These are phyloP conservation scores for Thalassoma bifasciatum DNA, from an alignment of 2,113 vertebrate genomes.

Conservation along the genomic window DNA sequence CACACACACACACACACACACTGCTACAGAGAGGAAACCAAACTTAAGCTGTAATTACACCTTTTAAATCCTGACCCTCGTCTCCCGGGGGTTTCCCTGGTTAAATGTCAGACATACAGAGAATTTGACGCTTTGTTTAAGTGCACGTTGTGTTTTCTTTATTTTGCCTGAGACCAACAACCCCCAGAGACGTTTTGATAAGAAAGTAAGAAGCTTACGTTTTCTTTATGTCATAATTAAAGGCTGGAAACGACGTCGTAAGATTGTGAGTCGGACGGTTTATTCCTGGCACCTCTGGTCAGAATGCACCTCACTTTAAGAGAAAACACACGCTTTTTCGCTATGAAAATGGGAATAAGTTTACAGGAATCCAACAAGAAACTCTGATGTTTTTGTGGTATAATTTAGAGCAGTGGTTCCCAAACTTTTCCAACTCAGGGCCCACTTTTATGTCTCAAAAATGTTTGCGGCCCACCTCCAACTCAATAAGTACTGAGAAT, in stretches of 20 bases:
- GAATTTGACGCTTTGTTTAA: background rate
- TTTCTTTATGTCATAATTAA: background rate
- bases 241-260: background rate
- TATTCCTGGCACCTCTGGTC: background rate
- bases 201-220: too few species aligned
- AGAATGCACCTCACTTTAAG: background rate
- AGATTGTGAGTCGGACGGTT: background rate
- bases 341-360: too few species aligned
- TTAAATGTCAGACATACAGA: background rate
- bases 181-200: too few species aligned
- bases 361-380: too few species aligned
- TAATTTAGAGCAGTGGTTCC: too few species aligned
- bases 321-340: background rate
- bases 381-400: too few species aligned
- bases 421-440: too few species aligned
- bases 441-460: too few species aligned
- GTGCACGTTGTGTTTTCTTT: background rate
- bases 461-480: too few species aligned
- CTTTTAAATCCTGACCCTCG: constrained; percentile 3
- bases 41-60: constrained; percentile 33
- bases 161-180: background rate
- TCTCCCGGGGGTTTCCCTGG: constrained; percentile 11
- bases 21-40: background rate
- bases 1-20: constrained; percentile 14
- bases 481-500: too few species aligned